Conservation (phyloP, 2,113 vertebrate species). For the Puntigrus tetrazona region DNA sequence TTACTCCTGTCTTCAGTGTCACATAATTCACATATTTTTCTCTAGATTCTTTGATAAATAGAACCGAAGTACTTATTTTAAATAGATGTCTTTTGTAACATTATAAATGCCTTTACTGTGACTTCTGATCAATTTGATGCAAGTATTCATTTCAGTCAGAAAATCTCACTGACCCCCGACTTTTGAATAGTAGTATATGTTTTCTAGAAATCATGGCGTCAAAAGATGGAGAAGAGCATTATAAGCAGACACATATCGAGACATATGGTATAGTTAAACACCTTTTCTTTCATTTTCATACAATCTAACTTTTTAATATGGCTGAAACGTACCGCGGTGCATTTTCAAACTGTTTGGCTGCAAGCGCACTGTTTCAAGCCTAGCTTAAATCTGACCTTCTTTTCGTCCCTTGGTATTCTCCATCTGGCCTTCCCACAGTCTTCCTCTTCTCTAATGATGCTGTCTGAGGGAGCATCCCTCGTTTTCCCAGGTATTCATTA, state of each 20-base stretch:
- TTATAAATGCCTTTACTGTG: too few species aligned
- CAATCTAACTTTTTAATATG: neutral
- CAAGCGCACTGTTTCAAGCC: neutral
- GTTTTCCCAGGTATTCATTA: constrained; percentile 46
- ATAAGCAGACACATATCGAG: neutral
- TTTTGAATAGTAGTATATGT: neutral
- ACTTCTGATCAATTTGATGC: too few species aligned
- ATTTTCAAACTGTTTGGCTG: neutral
- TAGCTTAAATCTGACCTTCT: constrained; percentile 38
- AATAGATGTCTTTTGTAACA: too few species aligned
- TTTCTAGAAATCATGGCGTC: neutral
- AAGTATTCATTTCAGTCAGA: too few species aligned
- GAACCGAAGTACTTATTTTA: too few species aligned
- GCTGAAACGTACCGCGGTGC: neutral
- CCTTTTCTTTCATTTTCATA: neutral
- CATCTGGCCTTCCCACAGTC: constrained; percentile 28
- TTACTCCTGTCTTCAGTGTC: too few species aligned
- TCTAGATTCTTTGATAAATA: too few species aligned
- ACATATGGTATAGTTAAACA: neutral
- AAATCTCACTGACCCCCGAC: neutral
- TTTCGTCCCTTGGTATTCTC: constrained; percentile 5
- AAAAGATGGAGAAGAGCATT: neutral
- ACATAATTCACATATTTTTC: too few species aligned
- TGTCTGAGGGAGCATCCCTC: constrained; percentile 12
- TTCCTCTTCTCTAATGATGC: constrained; percentile 39